phyloP scores from a whole-genome alignment of 1,140 invertebrate species.

The Dreissena rostriformis region DNA sequence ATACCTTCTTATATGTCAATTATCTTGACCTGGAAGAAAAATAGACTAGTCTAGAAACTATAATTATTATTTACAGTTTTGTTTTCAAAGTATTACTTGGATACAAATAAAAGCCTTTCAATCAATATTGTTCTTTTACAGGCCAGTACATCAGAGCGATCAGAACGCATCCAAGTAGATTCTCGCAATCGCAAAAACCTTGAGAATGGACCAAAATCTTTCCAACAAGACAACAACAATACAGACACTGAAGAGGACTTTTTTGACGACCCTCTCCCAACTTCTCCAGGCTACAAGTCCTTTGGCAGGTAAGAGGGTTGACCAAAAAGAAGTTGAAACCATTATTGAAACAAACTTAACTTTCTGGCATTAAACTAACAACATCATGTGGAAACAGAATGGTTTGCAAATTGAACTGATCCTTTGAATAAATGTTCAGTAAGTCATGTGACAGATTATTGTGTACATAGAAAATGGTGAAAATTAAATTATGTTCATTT shows the following conservation, averaged over 20 bases:
- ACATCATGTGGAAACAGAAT: background rate
- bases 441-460: too few species aligned
- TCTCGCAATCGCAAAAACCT: slow-evolving; percentile 67
- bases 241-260: slow-evolving; percentile 76
- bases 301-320: slow-evolving; percentile 45
- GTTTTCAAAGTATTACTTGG: too few species aligned
- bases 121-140: background rate
- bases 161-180: slow-evolving; percentile 58
- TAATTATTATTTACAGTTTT: too few species aligned
- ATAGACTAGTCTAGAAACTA: too few species aligned
- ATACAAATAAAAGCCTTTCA: too few species aligned
- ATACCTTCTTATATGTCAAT: too few species aligned
- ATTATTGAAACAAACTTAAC: background rate
- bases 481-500: too few species aligned
- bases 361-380: background rate
- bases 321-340: background rate
- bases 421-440: too few species aligned
- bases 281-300: slow-evolving; percentile 37
- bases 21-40: too few species aligned
- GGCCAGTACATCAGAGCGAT: slow-evolving; percentile 53
- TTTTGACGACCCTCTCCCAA: slow-evolving; percentile 74
- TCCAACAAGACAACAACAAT: slow-evolving; percentile 61
- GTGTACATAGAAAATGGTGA: too few species aligned
- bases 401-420: background rate
- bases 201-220: slow-evolving; percentile 60